phyloP scores from a whole-genome alignment of 64 coral and sea anemone genomes.

The Orbicella faveolata region DNA sequence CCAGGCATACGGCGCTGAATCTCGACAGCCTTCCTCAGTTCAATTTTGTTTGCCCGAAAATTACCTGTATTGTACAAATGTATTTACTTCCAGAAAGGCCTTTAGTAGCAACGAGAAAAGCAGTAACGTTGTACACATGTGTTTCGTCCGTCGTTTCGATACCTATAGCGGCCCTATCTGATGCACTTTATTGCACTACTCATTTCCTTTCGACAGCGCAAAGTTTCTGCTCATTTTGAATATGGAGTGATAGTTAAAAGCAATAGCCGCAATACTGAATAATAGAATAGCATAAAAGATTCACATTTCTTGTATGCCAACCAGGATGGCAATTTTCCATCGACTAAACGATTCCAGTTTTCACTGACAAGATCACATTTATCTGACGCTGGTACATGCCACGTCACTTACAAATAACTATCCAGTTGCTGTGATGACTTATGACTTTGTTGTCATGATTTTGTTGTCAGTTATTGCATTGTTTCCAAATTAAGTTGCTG shows the following conservation, averaged over 20 bases:
- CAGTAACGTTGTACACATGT: neutral
- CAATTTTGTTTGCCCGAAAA: neutral
- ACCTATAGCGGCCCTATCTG: conserved; percentile 5
- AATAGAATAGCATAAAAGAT: neutral
- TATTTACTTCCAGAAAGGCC: neutral
- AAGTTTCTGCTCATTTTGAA: neutral
- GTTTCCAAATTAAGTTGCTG: too few relatives aligned
- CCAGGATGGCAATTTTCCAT: neutral
- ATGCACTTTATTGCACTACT: conserved; percentile 3
- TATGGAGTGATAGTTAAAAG: neutral
- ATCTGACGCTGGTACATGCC: too few relatives aligned
- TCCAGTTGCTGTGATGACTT: too few relatives aligned
- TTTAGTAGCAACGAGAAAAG: neutral
- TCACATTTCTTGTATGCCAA: neutral
- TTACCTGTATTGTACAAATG: neutral
- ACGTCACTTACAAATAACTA: too few relatives aligned
- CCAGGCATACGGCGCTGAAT: neutral
- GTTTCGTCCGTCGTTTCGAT: neutral
- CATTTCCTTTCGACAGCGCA: neutral
- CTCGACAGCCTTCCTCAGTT: neutral
- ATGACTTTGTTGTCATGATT: too few relatives aligned
- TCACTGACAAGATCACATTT: too few relatives aligned
- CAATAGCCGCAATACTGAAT: neutral
- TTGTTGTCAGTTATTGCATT: too few relatives aligned
- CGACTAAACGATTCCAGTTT: too few relatives aligned